Base-by-base conservation (phyloP, 2,888 invertebrate genomes). In the Platynereis dumerilii region DNA sequence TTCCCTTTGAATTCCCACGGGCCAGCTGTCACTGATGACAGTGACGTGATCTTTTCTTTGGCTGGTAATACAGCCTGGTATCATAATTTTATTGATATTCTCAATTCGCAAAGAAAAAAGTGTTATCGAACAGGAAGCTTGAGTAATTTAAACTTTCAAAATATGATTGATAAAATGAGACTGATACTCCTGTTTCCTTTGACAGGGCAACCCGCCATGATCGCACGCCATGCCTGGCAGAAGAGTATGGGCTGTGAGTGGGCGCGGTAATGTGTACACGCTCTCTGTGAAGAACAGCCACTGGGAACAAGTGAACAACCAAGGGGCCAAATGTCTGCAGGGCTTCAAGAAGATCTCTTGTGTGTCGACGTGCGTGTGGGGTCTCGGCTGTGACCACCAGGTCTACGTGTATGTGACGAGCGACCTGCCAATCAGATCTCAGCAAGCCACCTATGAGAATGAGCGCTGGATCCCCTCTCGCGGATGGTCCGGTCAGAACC, bases 381-480 rank as follows among this genome's bases (percentile, higher is more conserved):
- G 94, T 1, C 90, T 96, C 64, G 95, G 95, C 44, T 92, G 94
- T 12, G 94, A 96, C 82, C 90, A 95, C 69, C 95, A 95, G 85
- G 91, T 94, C 60, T 95, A 96, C 82, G 90, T 95, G 1, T 94
- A 93, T 79, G 93, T 96, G 5, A 91, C 92, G 0, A 86, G 93
- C 66, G 95, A 95, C 84, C 90, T 95, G 75, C 94, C 95, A 0
- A 95, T 96, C 71, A 87, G 94, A 70, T 91, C 94, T 0, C 91
- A 91, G 82, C 95, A 95, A 84, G 93, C 93, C 82, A 90, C 93
- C 0, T 96, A 91, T 82, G 95, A 96, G 86, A 96, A 96, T 83
- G 93, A 96, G 86, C 87, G 96, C 72, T 96, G 96, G 96, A 87
- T 93, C 69, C 95, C 96, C 1, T 87, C 93, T 57, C 92, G 92